Evolutionary conservation across 2,888 invertebrate genomes (phyloP).

Genomic region (Aphodius sticticus): DNA sequence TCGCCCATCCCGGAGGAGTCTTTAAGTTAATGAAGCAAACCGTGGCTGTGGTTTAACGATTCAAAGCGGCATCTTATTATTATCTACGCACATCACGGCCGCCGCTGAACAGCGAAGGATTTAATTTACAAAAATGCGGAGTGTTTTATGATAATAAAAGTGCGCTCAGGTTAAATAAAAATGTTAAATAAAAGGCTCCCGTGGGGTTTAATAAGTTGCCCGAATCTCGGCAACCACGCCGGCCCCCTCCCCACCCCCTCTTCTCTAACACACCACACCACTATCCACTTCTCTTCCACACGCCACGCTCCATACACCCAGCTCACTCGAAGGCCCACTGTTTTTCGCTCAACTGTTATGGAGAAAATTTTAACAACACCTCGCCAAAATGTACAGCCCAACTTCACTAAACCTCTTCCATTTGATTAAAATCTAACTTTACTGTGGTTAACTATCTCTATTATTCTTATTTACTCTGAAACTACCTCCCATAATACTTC

Average conservation of each 20-base stretch:
- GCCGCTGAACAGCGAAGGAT: slow-evolving; percentile 49
- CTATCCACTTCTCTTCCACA: neutral
- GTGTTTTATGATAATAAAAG: slow-evolving; percentile 60
- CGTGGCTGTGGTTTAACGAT: slow-evolving; percentile 54
- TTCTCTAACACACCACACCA: no score
- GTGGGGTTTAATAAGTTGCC: slow-evolving; percentile 58
- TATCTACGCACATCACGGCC: slow-evolving; percentile 53
- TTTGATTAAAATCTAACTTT: neutral
- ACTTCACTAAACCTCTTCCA: neutral
- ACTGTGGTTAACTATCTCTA: neutral
- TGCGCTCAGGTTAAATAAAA: slow-evolving; percentile 60
- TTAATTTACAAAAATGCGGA: slow-evolving; percentile 60
- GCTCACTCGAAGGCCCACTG: neutral
- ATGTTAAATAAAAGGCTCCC: slow-evolving; percentile 60
- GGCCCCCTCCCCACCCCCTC: no score
- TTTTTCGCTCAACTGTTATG: neutral
- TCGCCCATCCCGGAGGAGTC: slow-evolving; percentile 55
- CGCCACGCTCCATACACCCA: neutral
- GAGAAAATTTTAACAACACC: neutral
- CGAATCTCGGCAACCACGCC: slow-evolving; percentile 43
- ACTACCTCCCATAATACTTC: neutral
- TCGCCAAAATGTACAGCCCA: neutral
- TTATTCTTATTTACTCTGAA: neutral
- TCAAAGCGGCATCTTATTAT: slow-evolving; percentile 51
- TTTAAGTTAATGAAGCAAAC: slow-evolving; percentile 59